Percentiles rank a stretch among this genome's conserved stretches.
Conservation (phyloP, 2,113 vertebrate genomes). For the Donacobius atricapilla region DNA sequence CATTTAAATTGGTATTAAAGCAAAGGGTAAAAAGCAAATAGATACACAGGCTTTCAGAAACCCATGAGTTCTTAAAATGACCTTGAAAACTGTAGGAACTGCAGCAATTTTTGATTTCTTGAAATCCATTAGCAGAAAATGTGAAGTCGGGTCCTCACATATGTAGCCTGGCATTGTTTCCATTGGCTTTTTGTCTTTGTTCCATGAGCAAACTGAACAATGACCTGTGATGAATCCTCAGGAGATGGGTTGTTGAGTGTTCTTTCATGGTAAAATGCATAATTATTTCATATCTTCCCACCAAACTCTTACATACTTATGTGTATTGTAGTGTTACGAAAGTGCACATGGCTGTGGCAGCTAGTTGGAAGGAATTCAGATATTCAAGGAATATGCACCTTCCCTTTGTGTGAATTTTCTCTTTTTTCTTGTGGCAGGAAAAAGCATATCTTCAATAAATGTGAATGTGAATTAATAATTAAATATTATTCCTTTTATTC, state of each 20-base stretch:
- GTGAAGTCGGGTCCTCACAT: neutral
- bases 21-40: neutral
- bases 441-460: neutral
- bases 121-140: neutral
- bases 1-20: neutral
- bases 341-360: neutral
- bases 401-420: slow-evolving; percentile 26
- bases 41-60: neutral
- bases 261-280: neutral
- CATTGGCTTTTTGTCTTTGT: neutral
- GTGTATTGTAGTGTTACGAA: neutral
- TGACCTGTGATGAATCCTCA: neutral
- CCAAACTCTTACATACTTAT: neutral
- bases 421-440: neutral
- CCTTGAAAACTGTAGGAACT: neutral
- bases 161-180: neutral
- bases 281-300: neutral
- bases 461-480: neutral
- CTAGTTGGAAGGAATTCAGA: neutral
- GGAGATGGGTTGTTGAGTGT: neutral
- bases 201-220: neutral
- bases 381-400: neutral
- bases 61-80: neutral
- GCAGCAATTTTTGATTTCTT: neutral
- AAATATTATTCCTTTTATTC: slow-evolving; percentile 32